Evolutionary conservation across 1,140 invertebrate genomes (phyloP), one percentile per base, ranked within the genome.

Genomic region (Zaprionus capensis): DNA sequence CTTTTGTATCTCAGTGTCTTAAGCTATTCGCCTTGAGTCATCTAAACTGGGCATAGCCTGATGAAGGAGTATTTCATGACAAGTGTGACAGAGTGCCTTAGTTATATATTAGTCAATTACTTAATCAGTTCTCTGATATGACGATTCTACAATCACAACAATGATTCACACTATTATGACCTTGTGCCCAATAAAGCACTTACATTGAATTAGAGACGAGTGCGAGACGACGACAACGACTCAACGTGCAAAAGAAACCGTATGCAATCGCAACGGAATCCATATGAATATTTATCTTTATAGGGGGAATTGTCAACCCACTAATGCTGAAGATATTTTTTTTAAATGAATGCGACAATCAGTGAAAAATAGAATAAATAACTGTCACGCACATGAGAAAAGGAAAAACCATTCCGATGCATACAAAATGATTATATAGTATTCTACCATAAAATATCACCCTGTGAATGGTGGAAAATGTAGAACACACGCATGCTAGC

Each of bases 111-210:
- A 62, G 36, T 69, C 57, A 56, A 56, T 74, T 61, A 36, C 51
- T 63, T 75, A 70, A 75, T 69, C 36, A 56, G 38, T 22, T 69
- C 17, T 2, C 24, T 11, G 24, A 55, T 53, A 62, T 24, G 41
- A 34, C 20, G 36, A 62, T 26, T 44, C 49, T 28, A 55, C 22
- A 46, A 55, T 36, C 24, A 28, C 14, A 15, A 15, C 36, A 69
- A 44, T 70, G 72, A 75, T n/a, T 69, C 72, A 75, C 51, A 17
- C n/a, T 38, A 20, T 22, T 17, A 7, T 38, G 59, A 63, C 53
- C 66, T 75, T 70, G 66, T 49, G 49, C 53, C 28, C 49, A 70
- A 63, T 70, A 63, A 62, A 34, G 5, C 17, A 65, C 22, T 72
- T 31, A 41, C 46, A 62, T 34, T 24, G 46, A 49, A 62, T 28